Percentiles rank a stretch among this genome's conserved stretches.
These are phyloP conservation scores for Pseudanteris insignis DNA, from an alignment of 2,888 invertebrate species.

Conservation along the genomic window DNA sequence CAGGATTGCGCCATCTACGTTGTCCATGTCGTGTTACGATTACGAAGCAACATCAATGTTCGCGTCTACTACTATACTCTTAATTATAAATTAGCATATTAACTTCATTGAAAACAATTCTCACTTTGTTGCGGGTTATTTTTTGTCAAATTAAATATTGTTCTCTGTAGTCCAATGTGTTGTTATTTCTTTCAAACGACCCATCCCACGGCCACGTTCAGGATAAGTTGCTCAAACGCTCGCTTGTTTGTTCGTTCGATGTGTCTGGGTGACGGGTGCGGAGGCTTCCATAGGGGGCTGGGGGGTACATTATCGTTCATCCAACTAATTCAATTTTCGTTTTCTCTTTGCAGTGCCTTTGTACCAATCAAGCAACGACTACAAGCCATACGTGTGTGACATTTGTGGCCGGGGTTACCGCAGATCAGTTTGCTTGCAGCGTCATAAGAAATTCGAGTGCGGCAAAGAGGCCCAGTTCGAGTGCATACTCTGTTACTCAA, in stretches of 20 bases:
- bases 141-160: neutral
- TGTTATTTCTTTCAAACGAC: neutral
- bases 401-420: slow-evolving; percentile 58
- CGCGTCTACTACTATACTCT: no score
- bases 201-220: no score
- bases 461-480: slow-evolving; percentile 68
- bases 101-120: neutral
- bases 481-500: slow-evolving; percentile 64
- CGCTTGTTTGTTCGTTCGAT: no score
- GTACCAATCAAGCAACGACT: slow-evolving; percentile 40
- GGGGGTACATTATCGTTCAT: no score
- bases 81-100: no score
- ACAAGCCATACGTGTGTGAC: slow-evolving; percentile 56
- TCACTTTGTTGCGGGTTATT: neutral
- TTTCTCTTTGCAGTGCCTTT: slow-evolving; percentile 56
- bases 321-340: no score
- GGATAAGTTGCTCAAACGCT: no score
- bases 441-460: slow-evolving; percentile 68
- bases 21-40: no score
- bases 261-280: slow-evolving; percentile 13
- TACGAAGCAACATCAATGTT: no score
- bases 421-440: slow-evolving; percentile 61
- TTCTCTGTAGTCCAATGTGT: neutral
- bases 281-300: no score
- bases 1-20: no score